phyloP scores from a whole-genome alignment of 2,797 vertebrate genomes.

The Carcharodon carcharias region DNA sequence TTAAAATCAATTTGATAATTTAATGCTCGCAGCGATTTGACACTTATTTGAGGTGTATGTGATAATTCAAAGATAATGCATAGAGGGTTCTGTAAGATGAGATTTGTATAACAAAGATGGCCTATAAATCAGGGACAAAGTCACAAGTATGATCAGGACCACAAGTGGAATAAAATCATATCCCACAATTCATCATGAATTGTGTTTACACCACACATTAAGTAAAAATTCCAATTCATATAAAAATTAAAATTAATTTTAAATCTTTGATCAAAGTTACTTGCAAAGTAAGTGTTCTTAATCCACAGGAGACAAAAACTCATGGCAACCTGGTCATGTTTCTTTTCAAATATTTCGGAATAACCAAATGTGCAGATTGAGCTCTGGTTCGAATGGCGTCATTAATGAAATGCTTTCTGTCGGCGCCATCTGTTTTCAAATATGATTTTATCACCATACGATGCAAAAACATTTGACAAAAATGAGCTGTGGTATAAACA shows the following conservation, averaged over 20 bases:
- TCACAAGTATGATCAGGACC: neutral
- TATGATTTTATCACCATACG: neutral
- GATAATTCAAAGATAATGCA: neutral
- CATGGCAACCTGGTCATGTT: neutral
- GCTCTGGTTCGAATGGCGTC: neutral
- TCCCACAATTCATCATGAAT: neutral
- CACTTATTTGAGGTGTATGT: neutral
- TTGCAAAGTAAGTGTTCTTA: neutral
- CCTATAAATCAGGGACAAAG: neutral
- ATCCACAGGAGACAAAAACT: neutral
- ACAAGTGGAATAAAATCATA: neutral
- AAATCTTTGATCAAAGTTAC: neutral
- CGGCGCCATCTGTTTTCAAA: neutral
- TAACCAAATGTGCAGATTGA: neutral
- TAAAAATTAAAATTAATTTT: neutral
- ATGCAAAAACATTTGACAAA: neutral
- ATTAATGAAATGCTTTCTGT: neutral
- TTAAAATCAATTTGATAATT: constrained; percentile 6
- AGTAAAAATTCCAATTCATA: neutral
- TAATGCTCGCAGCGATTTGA: neutral
- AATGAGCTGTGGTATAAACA: neutral
- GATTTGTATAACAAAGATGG: neutral
- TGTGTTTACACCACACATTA: neutral
- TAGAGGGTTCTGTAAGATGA: neutral
- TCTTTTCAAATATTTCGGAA: neutral